Conservation (phyloP, 37 sponge, comb jelly and placozoan genomes). For the Beroe forskalii region DNA sequence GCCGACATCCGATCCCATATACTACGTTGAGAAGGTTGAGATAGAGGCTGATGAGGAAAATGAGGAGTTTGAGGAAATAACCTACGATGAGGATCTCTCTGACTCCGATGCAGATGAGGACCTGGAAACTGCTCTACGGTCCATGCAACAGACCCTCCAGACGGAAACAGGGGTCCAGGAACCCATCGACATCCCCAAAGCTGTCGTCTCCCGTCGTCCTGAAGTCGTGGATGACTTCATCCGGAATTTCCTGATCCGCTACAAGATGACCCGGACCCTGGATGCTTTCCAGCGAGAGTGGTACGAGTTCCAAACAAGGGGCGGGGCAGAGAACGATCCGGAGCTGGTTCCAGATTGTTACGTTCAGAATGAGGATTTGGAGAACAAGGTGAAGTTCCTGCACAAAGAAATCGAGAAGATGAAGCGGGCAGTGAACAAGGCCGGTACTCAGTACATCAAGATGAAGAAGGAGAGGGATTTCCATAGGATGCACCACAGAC, state of each 20-base stretch:
- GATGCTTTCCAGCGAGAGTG: slow-evolving; percentile 87
- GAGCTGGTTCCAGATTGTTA: slow-evolving; percentile 68
- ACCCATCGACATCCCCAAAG: not conserved
- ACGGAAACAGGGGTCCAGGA: not conserved
- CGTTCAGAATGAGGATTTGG: slow-evolving; percentile 76
- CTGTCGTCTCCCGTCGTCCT: not conserved
- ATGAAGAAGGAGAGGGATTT: slow-evolving; percentile 93
- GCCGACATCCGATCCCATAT: slow-evolving; percentile 37
- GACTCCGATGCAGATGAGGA: slow-evolving; percentile 70
- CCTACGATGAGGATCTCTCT: slow-evolving; percentile 50
- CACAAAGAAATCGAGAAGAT: slow-evolving; percentile 68
- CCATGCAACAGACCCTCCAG: slow-evolving; percentile 37
- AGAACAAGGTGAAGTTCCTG: slow-evolving; percentile 63
- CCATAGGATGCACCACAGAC: slow-evolving; percentile 94
- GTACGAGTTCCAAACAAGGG: slow-evolving; percentile 65
- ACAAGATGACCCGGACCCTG: slow-evolving; percentile 72
- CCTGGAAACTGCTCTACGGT: slow-evolving; percentile 65
- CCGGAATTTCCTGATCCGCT: slow-evolving; percentile 81
- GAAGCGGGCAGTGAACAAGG: slow-evolving; percentile 66
- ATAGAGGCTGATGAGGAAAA: slow-evolving; percentile 28
- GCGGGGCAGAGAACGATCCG: not conserved
- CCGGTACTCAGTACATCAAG: slow-evolving; percentile 69
- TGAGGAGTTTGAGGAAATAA: slow-evolving; percentile 4
- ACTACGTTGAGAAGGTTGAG: slow-evolving; percentile 51
- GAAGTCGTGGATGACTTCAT: slow-evolving; percentile 98